Base-by-base conservation (phyloP, 2,888 invertebrate genomes). In the Parnassius orleans region DNA sequence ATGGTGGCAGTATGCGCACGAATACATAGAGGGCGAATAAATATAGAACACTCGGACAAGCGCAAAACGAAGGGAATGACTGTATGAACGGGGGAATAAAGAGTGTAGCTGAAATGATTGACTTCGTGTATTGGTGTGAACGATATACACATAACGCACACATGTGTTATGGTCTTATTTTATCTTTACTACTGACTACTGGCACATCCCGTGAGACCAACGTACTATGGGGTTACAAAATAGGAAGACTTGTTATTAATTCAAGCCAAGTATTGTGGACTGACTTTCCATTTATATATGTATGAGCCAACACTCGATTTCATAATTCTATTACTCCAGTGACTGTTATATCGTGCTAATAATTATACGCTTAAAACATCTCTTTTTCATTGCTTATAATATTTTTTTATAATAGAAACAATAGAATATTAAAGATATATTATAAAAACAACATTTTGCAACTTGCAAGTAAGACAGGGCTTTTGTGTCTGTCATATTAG, bases 121-220 rank as follows among this genome's bases (percentile, higher is more conserved):
- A 88, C 88, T 86, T 75, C 77, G 73, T 33, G 33, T 33, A 33
- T 33, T 33, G 7, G 75, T 75, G 80, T 80, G 78, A 78, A 79
- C 77, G 73, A 66, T 68, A 68, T 71, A 63, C 53, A 48, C 50
- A 56, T 15, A 42, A 84, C 83, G 60, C 87, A 88, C 87, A 89
- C 89, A 84, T 74, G 65, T 67, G 67, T 67, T 70, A 42, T 68
- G 79, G 70, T 86, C 87, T 81, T 86, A 88, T 87, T 88, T 81
- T 81, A 83, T 87, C 83, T 81, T 84, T 81, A 88, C 84, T 84
- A 85, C 82, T 80, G 75, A 88, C 84, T 84, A 85, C 81, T 80
- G 75, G 79, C 73, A 83, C 83, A 84, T 88, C 90, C 90, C 89
- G 86, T 80, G 89, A 81, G 88, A 87, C 82, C 83, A 80, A 86